These are phyloP conservation scores for Mimumesa dahlbomi DNA, from an alignment of 2,888 invertebrate genomes.

Conservation along the genomic window DNA sequence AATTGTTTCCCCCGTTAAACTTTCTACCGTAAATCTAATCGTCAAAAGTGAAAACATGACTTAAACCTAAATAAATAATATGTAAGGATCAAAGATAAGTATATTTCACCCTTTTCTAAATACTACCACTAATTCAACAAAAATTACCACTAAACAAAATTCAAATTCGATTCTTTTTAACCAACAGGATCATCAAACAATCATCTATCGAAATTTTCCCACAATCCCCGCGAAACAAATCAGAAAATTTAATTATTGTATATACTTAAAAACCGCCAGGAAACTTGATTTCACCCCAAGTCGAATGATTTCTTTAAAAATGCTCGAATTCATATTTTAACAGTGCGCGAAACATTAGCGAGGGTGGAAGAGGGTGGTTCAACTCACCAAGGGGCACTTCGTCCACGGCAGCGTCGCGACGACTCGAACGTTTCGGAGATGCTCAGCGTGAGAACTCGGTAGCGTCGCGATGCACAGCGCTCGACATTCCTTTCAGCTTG, in stretches of 20 bases:
- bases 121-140: neutral
- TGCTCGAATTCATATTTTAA: neutral
- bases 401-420: constrained; percentile 30
- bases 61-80: too few relatives aligned
- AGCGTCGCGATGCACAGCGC: constrained; percentile 64
- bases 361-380: neutral
- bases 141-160: neutral
- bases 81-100: too few relatives aligned
- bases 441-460: constrained; percentile 56
- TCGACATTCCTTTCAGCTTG: constrained; percentile 75
- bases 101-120: too few relatives aligned
- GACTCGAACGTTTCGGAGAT: constrained; percentile 49
- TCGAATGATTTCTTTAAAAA: neutral
- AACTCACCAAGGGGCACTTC: constrained; percentile 28
- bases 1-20: too few relatives aligned
- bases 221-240: too few relatives aligned
- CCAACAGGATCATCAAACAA: neutral
- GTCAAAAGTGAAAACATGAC: too few relatives aligned
- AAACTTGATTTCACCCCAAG: neutral
- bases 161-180: neutral
- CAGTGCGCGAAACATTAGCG: neutral
- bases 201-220: too few relatives aligned
- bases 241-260: too few relatives aligned
- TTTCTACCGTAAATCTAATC: too few relatives aligned
- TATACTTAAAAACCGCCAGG: neutral